phyloP scores from a whole-genome alignment of 2,113 vertebrate genomes.

The Lagenorhynchus albirostris region DNA sequence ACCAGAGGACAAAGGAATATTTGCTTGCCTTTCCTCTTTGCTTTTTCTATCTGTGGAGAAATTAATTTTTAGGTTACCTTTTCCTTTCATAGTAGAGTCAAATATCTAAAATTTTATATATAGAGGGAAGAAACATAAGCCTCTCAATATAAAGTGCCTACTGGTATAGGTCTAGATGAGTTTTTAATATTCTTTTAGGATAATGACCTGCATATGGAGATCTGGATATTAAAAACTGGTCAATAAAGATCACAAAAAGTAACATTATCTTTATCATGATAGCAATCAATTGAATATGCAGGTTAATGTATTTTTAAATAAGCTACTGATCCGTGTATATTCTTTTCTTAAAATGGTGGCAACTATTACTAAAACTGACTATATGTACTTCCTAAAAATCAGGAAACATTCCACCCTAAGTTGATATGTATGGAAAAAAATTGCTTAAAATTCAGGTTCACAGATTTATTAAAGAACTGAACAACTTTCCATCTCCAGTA shows the following conservation, averaged over 20 bases:
- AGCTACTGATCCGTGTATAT: not conserved
- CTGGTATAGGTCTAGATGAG: not conserved
- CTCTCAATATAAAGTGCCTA: slow-evolving; percentile 66
- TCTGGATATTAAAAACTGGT: not conserved
- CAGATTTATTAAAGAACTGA: not conserved
- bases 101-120: slow-evolving; percentile 74
- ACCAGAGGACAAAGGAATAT: slow-evolving; percentile 64
- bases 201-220: not conserved
- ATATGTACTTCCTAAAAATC: not conserved
- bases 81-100: slow-evolving; percentile 69
- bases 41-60: slow-evolving; percentile 77
- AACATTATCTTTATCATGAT: slow-evolving; percentile 37
- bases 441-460: not conserved
- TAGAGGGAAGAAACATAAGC: slow-evolving; percentile 57
- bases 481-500: not conserved
- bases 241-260: not conserved
- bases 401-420: not conserved
- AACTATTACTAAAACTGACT: not conserved
- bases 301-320: not conserved
- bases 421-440: not conserved
- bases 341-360: not conserved
- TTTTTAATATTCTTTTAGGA: slow-evolving; percentile 22
- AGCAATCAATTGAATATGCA: slow-evolving; percentile 37
- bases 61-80: slow-evolving; percentile 66
- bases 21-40: slow-evolving; percentile 70